These are phyloP conservation scores for Dryomyza anilis DNA, from an alignment of 2,888 invertebrate species.

Conservation along the genomic window DNA sequence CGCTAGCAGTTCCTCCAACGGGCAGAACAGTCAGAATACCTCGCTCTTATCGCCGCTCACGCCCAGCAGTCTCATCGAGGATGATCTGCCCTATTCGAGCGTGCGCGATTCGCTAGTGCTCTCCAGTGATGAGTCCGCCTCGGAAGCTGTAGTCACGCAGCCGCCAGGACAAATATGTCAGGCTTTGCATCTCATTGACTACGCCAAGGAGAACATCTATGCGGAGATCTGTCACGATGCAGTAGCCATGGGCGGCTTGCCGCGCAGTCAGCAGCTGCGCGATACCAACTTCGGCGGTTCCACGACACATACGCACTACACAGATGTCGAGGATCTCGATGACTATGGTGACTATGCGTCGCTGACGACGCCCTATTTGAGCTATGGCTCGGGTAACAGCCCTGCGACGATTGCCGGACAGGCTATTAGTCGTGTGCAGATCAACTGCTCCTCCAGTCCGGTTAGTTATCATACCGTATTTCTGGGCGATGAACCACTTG, in stretches of 20 bases:
- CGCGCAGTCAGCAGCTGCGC: conserved; percentile 43
- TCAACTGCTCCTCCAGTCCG: conserved; percentile 53
- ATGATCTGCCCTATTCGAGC: conserved; percentile 73
- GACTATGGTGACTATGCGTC: conserved; percentile 53
- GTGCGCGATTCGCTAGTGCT: conserved; percentile 69
- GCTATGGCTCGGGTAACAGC: conserved; percentile 10
- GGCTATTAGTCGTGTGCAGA: conserved; percentile 57
- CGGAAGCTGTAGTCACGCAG: too few relatives aligned
- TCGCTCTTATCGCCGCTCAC: conserved; percentile 42
- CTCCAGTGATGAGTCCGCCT: conserved; percentile 46
- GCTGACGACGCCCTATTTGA: conserved; percentile 42
- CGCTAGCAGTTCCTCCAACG: background rate
- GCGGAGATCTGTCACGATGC: conserved; percentile 68
- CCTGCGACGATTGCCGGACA: conserved; percentile 31
- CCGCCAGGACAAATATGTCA: conserved; percentile 38
- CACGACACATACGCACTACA: conserved; percentile 45
- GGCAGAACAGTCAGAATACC: conserved; percentile 23
- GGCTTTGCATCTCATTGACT: conserved; percentile 47
- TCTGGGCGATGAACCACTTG: conserved; percentile 52
- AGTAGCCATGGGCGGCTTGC: conserved; percentile 37
- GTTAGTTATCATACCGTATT: conserved; percentile 55
- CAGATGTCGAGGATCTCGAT: conserved; percentile 39
- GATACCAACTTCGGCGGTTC: conserved; percentile 36
- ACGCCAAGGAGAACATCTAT: conserved; percentile 70
- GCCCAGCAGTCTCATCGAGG: conserved; percentile 58